phyloP scores from a whole-genome alignment of 2,797 vertebrate species.

The Sparidentex hasta region DNA sequence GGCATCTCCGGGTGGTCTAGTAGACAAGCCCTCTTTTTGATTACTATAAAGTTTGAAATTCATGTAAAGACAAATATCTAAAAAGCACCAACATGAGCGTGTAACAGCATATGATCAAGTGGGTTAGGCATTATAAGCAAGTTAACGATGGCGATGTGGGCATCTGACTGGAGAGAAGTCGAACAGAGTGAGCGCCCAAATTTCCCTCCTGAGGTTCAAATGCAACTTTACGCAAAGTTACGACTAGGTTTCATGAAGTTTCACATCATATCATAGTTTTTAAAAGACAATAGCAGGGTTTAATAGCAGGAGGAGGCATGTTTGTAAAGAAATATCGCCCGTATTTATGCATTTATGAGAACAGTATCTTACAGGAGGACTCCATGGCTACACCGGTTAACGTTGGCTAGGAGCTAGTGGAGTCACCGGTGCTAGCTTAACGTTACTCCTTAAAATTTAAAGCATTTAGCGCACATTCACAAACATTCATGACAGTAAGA shows the following conservation, averaged over 20 bases:
- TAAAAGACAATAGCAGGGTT: neutral
- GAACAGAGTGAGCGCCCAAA: conserved; percentile 79
- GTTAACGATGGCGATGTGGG: neutral
- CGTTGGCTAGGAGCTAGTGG: conserved; percentile 13
- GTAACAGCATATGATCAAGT: neutral
- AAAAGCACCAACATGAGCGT: neutral
- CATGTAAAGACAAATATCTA: fast-evolving
- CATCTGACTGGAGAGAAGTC: conserved; percentile 14
- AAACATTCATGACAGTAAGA: neutral
- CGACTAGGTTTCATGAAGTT: neutral
- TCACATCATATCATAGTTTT: neutral
- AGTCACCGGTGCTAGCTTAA: neutral
- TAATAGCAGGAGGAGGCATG: fast-evolving
- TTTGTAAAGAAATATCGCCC: neutral
- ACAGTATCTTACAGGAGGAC: neutral
- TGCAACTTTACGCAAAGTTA: neutral
- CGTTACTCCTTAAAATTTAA: conserved; percentile 1
- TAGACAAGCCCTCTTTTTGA: neutral
- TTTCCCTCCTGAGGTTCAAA: conserved; percentile 84
- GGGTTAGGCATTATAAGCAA: neutral
- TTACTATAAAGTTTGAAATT: neutral
- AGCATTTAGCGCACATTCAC: fast-evolving
- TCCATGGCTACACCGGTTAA: conserved; percentile 16
- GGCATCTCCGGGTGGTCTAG: conserved; percentile 22
- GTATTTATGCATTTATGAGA: neutral